Percentiles rank a stretch among this genome's conserved stretches.
Evolutionary conservation across 92 coral and sea anemone species (phyloP).

Genomic region (Palythoa grandis): DNA sequence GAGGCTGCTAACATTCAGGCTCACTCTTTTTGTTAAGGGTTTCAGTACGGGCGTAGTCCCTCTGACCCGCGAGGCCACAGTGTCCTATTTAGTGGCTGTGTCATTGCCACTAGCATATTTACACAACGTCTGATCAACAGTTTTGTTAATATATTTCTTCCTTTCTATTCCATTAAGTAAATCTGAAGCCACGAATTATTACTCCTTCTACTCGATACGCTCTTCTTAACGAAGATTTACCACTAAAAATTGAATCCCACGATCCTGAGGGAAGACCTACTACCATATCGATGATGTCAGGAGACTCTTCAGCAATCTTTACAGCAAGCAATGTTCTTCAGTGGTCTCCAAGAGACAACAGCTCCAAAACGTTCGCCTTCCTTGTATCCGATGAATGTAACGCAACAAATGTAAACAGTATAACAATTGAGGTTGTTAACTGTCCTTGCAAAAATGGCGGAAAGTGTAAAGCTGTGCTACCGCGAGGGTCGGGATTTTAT

Average conservation of each 20-base stretch:
- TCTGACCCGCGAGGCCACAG: no score
- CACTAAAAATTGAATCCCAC: background rate
- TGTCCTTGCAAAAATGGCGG: constrained; percentile 22
- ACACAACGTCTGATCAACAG: no score
- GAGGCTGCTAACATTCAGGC: no score
- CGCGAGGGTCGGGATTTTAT: background rate
- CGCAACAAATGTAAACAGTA: constrained; percentile 1
- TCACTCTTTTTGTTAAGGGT: no score
- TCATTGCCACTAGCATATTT: no score
- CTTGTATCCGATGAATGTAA: constrained; percentile 35
- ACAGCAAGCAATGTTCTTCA: constrained; percentile 23
- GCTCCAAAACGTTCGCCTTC: constrained; percentile 1
- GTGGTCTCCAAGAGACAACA: constrained; percentile 34
- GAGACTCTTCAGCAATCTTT: constrained; percentile 9
- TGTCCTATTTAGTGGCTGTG: no score
- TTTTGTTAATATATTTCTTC: no score
- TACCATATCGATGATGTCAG: constrained; percentile 9
- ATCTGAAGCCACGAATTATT: background rate
- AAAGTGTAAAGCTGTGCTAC: background rate
- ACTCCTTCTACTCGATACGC: constrained; percentile 16
- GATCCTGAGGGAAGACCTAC: constrained; percentile 39
- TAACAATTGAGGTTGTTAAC: background rate
- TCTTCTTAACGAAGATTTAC: constrained; percentile 13
- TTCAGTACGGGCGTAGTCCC: no score
- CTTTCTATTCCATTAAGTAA: background rate